Evolutionary conservation across 2,113 vertebrate species (phyloP).

Genomic region (Platysternon megacephalum): DNA sequence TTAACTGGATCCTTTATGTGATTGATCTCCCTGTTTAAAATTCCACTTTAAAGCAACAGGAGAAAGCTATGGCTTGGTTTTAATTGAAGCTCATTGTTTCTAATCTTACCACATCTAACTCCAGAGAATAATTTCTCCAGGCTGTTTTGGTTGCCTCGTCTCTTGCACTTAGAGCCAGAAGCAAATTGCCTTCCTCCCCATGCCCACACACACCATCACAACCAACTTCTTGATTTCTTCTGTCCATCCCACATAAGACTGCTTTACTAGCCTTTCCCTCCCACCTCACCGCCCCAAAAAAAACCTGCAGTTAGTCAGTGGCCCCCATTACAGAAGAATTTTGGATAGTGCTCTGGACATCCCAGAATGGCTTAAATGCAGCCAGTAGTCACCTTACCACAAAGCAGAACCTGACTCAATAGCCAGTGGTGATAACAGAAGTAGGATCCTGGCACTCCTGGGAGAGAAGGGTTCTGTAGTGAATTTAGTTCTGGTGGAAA

Average conservation of each 20-base stretch:
- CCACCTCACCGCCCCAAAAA: background rate
- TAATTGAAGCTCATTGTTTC: background rate
- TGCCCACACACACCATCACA: background rate
- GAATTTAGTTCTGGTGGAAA: background rate
- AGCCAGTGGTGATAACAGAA: background rate
- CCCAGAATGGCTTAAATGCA: too few relatives aligned
- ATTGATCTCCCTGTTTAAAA: background rate
- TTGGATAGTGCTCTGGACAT: background rate
- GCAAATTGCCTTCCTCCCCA: background rate
- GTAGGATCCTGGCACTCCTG: background rate
- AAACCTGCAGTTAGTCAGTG: background rate
- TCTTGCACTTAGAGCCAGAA: background rate
- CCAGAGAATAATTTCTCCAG: background rate
- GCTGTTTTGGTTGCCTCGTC: background rate
- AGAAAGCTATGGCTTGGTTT: background rate
- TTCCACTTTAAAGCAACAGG: background rate
- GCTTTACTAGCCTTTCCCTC: background rate
- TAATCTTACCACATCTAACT: background rate
- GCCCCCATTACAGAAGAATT: background rate
- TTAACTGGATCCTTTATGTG: background rate
- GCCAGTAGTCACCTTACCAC: background rate
- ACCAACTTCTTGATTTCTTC: background rate
- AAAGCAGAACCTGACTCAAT: background rate
- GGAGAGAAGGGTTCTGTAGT: background rate
- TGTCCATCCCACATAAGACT: background rate